Evolutionary conservation across 2,888 invertebrate genomes (phyloP), one percentile per base, ranked within the genome.

Genomic region (Amaurobius ferox): DNA sequence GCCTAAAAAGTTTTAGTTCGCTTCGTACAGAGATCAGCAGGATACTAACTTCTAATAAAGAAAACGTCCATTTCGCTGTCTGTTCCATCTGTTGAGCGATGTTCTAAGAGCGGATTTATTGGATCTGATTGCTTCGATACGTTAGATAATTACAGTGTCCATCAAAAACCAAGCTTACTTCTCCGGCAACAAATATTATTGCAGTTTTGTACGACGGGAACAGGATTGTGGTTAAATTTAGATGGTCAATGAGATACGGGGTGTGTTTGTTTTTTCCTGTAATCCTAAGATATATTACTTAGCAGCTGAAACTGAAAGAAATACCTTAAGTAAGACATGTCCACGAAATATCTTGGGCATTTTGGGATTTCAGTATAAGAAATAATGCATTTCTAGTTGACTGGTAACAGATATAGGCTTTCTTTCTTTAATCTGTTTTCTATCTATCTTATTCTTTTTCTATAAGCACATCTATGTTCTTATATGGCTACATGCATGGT

Each of bases 91-190:
- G 76, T 71, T 71, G 83, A 71, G 68, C 83, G 40, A 64, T 55
- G 55, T 23, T 23, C 55, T 5, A 23, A 55, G 55, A 55, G 19
- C 23, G 55, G 55, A 55, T 55, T 55, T 55, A 83, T 83, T 83
- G 77, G 77, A 83, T 71, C 76, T 83, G 83, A 83, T 83, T 77
- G 83, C 64, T 83, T 66, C 71, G 83, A 83, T 77, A 83, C 83
- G 83, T 77, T 77, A 86, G 86, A 86, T 86, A 86, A 86, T 86
- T 86, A 86, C 79, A 79, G 79, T 86, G 86, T 86, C 86, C 68
- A 86, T 86, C 86, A 86, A 86, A 79, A 74, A 74, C 81, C 74
- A 74, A 64, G 62, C 29, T 55, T 55, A 55, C 23, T 55, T 55
- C 55, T 2, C 23, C 11, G 5, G 23, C 23, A 23, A 55, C 55